These are phyloP conservation scores for Tadarida brasiliensis DNA, from an alignment of 2,797 vertebrate species.

Conservation along the genomic window DNA sequence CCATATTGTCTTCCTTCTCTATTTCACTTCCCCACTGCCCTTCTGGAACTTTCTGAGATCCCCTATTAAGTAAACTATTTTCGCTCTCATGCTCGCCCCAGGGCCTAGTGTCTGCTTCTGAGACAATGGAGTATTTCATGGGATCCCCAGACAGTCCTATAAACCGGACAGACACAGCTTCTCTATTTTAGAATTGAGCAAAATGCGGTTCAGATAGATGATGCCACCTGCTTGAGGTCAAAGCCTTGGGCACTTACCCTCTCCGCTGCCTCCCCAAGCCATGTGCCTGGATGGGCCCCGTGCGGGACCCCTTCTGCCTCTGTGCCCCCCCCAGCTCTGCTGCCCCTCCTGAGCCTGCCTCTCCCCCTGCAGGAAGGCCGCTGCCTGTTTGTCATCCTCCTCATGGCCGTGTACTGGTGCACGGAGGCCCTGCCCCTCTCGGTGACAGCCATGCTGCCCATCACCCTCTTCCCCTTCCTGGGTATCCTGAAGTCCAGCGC, in stretches of 20 bases:
- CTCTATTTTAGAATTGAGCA: background rate
- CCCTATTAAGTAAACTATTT: background rate
- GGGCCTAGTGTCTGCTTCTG: background rate
- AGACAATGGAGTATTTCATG: background rate
- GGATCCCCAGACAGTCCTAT: background rate
- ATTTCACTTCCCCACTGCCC: background rate
- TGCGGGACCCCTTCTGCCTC: fast-evolving
- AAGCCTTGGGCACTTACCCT: background rate
- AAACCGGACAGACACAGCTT: background rate
- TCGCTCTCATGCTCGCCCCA: background rate
- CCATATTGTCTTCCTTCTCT: background rate
- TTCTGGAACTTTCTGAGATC: conserved; percentile 36
- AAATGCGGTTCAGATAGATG: background rate
- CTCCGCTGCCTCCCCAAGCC: background rate
- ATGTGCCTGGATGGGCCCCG: fast-evolving
- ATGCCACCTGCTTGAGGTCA: background rate
- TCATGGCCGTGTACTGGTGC: conserved; percentile 98
- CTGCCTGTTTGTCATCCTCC: conserved; percentile 96
- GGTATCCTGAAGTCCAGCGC: conserved; percentile 94
- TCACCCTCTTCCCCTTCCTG: conserved; percentile 96
- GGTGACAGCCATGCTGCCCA: conserved; percentile 95
- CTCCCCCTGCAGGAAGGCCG: conserved; percentile 93
- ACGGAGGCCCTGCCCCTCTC: conserved; percentile 97
- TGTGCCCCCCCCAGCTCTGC: background rate
- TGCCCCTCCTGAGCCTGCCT: conserved; percentile 30